Conservation (phyloP, 2,113 vertebrate genomes). For the Amblyopsis rosae region DNA sequence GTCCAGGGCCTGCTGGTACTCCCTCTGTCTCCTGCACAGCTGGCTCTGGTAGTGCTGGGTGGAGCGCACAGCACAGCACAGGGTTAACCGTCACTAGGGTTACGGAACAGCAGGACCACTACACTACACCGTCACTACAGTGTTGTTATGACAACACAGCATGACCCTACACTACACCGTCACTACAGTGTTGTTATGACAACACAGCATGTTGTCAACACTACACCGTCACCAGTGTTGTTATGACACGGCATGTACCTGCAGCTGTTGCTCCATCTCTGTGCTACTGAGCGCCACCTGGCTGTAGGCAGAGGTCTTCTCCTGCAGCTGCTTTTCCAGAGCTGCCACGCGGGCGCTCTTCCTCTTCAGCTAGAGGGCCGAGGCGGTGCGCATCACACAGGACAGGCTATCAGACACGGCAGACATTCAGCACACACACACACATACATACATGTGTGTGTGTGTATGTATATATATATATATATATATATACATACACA, state of each 20-base stretch:
- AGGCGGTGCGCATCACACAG: background rate
- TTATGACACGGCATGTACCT: constrained; percentile 65
- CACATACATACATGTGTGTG: too few relatives aligned
- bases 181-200: background rate
- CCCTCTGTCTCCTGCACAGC: constrained; percentile 79
- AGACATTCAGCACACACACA: background rate
- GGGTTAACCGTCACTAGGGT: background rate
- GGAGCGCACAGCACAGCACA: background rate
- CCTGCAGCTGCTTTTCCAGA: constrained; percentile 90
- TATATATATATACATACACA: too few relatives aligned
- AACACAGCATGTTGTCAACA: background rate
- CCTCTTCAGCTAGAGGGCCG: constrained; percentile 81
- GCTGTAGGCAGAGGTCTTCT: constrained; percentile 84
- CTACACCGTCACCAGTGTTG: background rate
- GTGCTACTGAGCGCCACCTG: constrained; percentile 79
- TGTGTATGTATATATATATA: too few relatives aligned
- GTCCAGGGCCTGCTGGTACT: constrained; percentile 82
- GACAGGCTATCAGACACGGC: background rate
- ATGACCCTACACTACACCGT: background rate
- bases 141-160: background rate
- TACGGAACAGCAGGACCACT: too few relatives aligned
- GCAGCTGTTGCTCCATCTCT: constrained; percentile 84
- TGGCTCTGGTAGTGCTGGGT: constrained; percentile 82
- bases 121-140: background rate
- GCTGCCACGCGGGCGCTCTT: constrained; percentile 81